phyloP scores from a whole-genome alignment of 2,888 invertebrate species.

The Ctena decussata region DNA sequence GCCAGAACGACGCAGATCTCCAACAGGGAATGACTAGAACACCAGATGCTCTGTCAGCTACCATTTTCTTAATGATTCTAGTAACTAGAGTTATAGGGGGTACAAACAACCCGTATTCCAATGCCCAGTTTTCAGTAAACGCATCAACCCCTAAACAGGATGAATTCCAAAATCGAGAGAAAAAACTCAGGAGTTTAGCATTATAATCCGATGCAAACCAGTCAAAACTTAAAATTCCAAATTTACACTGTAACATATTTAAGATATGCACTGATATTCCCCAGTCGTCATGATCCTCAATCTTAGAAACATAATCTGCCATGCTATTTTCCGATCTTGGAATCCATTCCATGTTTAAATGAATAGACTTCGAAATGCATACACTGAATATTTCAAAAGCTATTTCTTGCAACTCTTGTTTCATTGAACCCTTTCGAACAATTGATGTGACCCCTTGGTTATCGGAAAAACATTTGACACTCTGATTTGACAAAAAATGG shows the following conservation, averaged over 20 bases:
- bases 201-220: constrained; percentile 13
- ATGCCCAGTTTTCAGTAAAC: too few species aligned
- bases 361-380: constrained; percentile 13
- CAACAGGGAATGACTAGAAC: neutral
- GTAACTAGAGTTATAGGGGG: too few species aligned
- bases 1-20: constrained; percentile 9
- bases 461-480: constrained; percentile 42
- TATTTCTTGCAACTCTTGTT: constrained; percentile 36
- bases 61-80: too few species aligned
- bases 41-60: neutral
- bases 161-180: constrained; percentile 25
- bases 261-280: constrained; percentile 16
- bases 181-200: constrained; percentile 13
- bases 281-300: constrained; percentile 37
- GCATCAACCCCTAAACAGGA: too few species aligned
- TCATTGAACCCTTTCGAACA: constrained; percentile 40
- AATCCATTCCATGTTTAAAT: constrained; percentile 34
- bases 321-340: constrained; percentile 19
- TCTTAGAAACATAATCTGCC: constrained; percentile 44
- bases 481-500: neutral
- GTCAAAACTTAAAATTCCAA: neutral
- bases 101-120: too few species aligned
- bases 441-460: constrained; percentile 23
- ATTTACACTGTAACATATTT: neutral
- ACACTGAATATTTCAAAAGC: constrained; percentile 11